phyloP scores from a whole-genome alignment of 2,113 vertebrate species.

The Leptobrachium ailaonicum region DNA sequence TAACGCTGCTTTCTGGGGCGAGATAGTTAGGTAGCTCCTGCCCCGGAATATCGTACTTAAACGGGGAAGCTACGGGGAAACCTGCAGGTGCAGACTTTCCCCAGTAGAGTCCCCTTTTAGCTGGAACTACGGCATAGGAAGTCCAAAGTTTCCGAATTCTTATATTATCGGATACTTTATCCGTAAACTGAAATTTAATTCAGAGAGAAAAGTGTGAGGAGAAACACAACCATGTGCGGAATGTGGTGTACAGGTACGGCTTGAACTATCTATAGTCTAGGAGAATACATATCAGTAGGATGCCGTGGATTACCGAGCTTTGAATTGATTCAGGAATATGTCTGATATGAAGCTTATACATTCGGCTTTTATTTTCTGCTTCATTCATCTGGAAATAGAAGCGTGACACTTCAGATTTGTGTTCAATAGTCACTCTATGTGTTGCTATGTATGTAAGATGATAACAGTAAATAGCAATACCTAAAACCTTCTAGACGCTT shows the following conservation, averaged over 20 bases:
- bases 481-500: too few relatives aligned
- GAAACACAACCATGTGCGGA: background rate
- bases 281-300: background rate
- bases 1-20: too few relatives aligned
- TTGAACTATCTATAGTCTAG: background rate
- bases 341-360: background rate
- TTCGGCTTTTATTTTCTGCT: background rate
- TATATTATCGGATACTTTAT: background rate
- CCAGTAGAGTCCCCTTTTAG: too few relatives aligned
- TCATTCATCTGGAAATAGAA: background rate
- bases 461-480: background rate
- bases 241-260: background rate
- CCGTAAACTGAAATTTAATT: background rate
- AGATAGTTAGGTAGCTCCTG: too few relatives aligned
- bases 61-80: too few relatives aligned
- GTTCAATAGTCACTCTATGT: background rate
- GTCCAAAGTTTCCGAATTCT: background rate
- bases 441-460: background rate
- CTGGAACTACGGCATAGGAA: too few relatives aligned
- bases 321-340: background rate
- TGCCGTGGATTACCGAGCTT: background rate
- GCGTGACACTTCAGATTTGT: background rate
- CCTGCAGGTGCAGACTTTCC: too few relatives aligned
- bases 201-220: background rate
- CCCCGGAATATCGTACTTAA: too few relatives aligned